These are phyloP conservation scores for Euura saliciscinereae DNA, from an alignment of 1,140 invertebrate genomes.

Conservation along the genomic window DNA sequence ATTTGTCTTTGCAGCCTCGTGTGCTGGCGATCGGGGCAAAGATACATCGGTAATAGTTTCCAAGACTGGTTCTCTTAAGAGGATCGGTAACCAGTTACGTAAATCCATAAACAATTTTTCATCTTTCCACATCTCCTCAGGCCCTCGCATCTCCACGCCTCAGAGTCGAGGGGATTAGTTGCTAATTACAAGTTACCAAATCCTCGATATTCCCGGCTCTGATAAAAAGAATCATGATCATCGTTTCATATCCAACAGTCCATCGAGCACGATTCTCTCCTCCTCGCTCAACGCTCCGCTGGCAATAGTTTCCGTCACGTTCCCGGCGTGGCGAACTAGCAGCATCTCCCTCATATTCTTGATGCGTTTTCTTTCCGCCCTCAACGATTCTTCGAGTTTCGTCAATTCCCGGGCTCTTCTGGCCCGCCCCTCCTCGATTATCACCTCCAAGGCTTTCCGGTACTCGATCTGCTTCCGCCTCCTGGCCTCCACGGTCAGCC, in stretches of 20 bases:
- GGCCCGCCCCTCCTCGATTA: conserved; percentile 37
- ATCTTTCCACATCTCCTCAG: not conserved
- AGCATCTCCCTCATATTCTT: conserved; percentile 35
- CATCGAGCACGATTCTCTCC: conserved; percentile 19
- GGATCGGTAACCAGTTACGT: not conserved
- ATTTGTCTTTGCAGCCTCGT: not conserved
- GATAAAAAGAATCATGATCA: too few species aligned
- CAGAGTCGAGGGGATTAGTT: not conserved
- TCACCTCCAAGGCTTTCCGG: conserved; percentile 35
- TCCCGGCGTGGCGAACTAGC: conserved; percentile 34
- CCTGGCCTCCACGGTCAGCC: conserved; percentile 31
- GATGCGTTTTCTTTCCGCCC: conserved; percentile 81
- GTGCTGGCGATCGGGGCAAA: not conserved
- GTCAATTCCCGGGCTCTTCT: conserved; percentile 33
- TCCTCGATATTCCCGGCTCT: too few species aligned
- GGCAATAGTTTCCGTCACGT: conserved; percentile 38
- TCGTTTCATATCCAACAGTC: too few species aligned
- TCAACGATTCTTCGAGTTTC: conserved; percentile 48
- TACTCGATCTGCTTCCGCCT: conserved; percentile 35
- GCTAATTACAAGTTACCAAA: not conserved
- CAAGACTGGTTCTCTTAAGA: not conserved
- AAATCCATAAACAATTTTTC: not conserved
- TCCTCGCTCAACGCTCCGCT: conserved; percentile 29
- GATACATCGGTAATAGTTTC: conserved; percentile 5
- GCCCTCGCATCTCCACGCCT: not conserved